Conservation (phyloP, 2,797 vertebrate species). For the Sebastes reedi region DNA sequence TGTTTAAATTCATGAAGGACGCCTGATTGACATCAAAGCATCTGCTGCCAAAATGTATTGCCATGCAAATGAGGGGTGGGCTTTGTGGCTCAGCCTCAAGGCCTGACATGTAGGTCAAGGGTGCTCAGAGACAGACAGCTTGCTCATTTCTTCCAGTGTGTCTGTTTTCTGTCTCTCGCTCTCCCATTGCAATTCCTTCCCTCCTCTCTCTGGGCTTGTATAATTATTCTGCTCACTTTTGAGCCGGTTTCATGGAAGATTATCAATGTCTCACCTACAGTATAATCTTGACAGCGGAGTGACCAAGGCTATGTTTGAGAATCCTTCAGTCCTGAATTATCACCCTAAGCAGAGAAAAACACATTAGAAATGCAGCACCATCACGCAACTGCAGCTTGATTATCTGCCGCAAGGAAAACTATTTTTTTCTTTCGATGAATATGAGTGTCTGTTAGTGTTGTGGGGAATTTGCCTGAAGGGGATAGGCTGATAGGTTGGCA, state of each 20-base stretch:
- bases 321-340: conserved; percentile 59
- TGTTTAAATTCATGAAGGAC: conserved; percentile 47
- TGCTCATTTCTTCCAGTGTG: conserved; percentile 45
- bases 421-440: conserved; percentile 36
- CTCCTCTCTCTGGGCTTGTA: not conserved
- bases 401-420: conserved; percentile 52
- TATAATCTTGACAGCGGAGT: conserved; percentile 53
- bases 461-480: conserved; percentile 52
- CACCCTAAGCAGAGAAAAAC: conserved; percentile 55
- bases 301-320: conserved; percentile 51
- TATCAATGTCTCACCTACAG: conserved; percentile 58
- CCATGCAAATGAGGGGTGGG: conserved; percentile 56
- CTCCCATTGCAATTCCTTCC: conserved; percentile 43
- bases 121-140: conserved; percentile 52
- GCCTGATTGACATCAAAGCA: conserved; percentile 53
- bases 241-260: conserved; percentile 60
- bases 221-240: conserved; percentile 63
- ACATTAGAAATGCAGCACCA: conserved; percentile 61
- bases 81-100: conserved; percentile 44
- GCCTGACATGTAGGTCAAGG: conserved; percentile 63
- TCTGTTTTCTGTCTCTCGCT: conserved; percentile 33
- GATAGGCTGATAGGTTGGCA: conserved; percentile 55
- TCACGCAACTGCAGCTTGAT: conserved; percentile 62
- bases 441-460: conserved; percentile 54
- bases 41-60: conserved; percentile 50